Evolutionary conservation across 2,113 vertebrate species (phyloP).

Genomic region (Chamaea fasciata): DNA sequence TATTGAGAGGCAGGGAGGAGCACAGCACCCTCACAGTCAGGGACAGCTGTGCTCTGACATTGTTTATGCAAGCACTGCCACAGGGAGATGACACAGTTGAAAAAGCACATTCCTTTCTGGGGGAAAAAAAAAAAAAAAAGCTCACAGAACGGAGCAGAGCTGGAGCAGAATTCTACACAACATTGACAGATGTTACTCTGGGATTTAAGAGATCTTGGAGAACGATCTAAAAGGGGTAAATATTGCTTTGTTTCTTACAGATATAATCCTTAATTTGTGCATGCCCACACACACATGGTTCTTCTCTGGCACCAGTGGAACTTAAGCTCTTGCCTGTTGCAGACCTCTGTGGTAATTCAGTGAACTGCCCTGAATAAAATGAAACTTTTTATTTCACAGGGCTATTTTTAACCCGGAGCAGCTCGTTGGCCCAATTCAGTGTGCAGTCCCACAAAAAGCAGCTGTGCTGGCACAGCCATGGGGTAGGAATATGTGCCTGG

Average conservation of each 20-base stretch:
- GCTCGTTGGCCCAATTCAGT: not conserved
- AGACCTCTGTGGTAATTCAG: not conserved
- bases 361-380: not conserved
- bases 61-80: not conserved
- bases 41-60: not conserved
- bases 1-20: not conserved
- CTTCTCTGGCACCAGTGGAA: not conserved
- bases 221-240: not conserved
- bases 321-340: not conserved
- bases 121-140: too few species aligned
- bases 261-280: not conserved
- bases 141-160: not conserved
- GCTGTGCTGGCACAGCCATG: not conserved
- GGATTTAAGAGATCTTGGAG: not conserved
- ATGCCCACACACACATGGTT: fast-evolving
- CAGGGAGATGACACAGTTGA: not conserved
- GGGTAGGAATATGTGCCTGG: not conserved
- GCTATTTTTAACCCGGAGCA: not conserved
- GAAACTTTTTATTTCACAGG: not conserved
- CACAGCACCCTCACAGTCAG: not conserved
- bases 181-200: not conserved
- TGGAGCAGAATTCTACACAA: not conserved
- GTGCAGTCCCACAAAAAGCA: not conserved
- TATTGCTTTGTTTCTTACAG: not conserved
- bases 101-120: not conserved